These are phyloP conservation scores for Drosophila saltans DNA, from an alignment of 1,140 invertebrate genomes.

Conservation along the genomic window DNA sequence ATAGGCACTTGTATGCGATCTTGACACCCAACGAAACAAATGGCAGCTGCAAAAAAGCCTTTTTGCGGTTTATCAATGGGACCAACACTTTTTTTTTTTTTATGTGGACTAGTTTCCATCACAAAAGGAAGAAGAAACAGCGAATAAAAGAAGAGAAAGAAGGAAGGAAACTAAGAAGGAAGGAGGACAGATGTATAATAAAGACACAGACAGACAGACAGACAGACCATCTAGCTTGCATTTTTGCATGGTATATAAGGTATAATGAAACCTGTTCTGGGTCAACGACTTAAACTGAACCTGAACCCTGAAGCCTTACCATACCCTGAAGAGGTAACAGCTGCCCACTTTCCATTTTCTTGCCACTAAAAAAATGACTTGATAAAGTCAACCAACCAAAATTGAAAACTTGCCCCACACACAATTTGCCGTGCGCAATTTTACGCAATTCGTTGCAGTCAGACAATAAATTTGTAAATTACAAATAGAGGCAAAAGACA, in stretches of 20 bases:
- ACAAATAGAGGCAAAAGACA: conserved; percentile 37
- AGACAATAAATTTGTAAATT: conserved; percentile 76
- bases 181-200: not conserved
- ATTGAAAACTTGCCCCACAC: conserved; percentile 73
- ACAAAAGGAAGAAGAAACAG: conserved; percentile 26
- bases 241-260: not conserved
- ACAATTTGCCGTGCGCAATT: conserved; percentile 62
- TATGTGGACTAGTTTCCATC: conserved; percentile 48
- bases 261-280: conserved; percentile 19
- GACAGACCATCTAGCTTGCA: not conserved
- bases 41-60: not conserved
- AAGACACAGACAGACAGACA: too few species aligned
- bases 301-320: conserved; percentile 4
- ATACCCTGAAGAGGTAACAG: conserved; percentile 17
- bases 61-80: conserved; percentile 31
- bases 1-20: conserved; percentile 53
- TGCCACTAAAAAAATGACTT: conserved; percentile 57
- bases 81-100: conserved; percentile 9
- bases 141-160: not conserved
- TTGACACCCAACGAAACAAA: conserved; percentile 10
- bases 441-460: conserved; percentile 79
- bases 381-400: conserved; percentile 55
- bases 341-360: conserved; percentile 51
- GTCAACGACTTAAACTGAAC: conserved; percentile 18
- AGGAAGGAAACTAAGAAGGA: not conserved